A percentile compares a stretch with the other conserved stretches of the same genome.
Conservation (phyloP, 2,113 vertebrate species). For the Butastur rufipennis region DNA sequence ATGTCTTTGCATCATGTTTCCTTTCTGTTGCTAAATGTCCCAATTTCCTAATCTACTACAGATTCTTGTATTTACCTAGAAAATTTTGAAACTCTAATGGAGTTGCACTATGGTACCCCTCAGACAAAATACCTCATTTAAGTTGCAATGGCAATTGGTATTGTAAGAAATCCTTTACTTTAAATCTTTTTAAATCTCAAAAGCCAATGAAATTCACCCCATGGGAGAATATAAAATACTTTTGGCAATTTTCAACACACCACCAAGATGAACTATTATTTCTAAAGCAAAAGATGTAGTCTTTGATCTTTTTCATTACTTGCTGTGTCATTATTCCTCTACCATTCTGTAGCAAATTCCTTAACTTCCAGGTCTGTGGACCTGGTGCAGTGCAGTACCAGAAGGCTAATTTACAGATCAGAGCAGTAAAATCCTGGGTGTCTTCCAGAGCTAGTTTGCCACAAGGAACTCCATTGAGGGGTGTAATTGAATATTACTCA, state of each 20-base stretch:
- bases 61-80: neutral
- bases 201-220: neutral
- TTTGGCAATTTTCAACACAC: neutral
- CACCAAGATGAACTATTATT: neutral
- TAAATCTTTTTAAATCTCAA: neutral
- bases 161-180: neutral
- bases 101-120: neutral
- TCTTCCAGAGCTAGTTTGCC: neutral
- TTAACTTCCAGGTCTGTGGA: neutral
- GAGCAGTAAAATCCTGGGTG: neutral
- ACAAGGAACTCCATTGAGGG: neutral
- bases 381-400: neutral
- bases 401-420: neutral
- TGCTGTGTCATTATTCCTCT: neutral
- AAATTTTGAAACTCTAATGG: neutral
- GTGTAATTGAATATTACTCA: neutral
- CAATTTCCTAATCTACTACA: neutral
- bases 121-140: neutral
- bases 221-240: neutral
- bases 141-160: neutral
- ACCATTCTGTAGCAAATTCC: neutral
- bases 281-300: neutral
- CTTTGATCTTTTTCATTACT: neutral
- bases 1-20: neutral
- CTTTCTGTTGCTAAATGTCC: neutral